phyloP scores from a whole-genome alignment of 2,888 invertebrate species.

The Andrena bicolor region DNA sequence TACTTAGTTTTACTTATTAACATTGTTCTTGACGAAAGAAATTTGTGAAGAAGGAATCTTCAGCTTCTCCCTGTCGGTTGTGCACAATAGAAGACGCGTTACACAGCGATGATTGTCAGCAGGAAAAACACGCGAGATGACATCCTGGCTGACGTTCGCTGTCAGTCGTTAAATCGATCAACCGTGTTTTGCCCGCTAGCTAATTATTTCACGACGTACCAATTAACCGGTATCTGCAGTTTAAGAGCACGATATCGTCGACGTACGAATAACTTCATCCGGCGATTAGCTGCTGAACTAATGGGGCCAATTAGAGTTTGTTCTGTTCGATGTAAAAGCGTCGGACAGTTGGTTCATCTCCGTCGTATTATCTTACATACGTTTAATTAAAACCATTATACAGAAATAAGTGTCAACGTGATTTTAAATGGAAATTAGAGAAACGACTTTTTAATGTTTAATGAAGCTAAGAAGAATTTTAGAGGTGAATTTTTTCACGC shows the following conservation, averaged over 20 bases:
- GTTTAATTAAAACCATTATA: neutral
- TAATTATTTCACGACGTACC: conserved; percentile 40
- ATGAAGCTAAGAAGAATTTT: too few relatives aligned
- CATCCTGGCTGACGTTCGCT: neutral
- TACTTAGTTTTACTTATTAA: too few relatives aligned
- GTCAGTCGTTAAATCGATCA: conserved; percentile 23
- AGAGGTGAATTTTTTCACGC: too few relatives aligned
- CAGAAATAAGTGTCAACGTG: neutral
- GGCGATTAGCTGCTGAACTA: conserved; percentile 44
- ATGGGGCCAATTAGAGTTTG: conserved; percentile 50
- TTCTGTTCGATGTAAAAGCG: conserved; percentile 12
- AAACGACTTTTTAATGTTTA: too few relatives aligned
- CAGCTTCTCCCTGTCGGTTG: neutral
- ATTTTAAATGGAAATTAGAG: neutral
- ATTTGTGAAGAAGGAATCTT: neutral
- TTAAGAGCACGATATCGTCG: conserved; percentile 37
- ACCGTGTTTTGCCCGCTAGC: conserved; percentile 19
- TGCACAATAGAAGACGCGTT: neutral
- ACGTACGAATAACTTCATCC: conserved; percentile 42
- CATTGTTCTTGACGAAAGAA: too few relatives aligned
- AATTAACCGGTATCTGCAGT: conserved; percentile 40
- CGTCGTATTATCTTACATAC: neutral
- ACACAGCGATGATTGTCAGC: neutral
- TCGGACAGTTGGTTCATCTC: conserved; percentile 17
- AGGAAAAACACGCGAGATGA: neutral